These are phyloP conservation scores for Harpalus rubripes DNA, from an alignment of 2,888 invertebrate species.

Conservation along the genomic window DNA sequence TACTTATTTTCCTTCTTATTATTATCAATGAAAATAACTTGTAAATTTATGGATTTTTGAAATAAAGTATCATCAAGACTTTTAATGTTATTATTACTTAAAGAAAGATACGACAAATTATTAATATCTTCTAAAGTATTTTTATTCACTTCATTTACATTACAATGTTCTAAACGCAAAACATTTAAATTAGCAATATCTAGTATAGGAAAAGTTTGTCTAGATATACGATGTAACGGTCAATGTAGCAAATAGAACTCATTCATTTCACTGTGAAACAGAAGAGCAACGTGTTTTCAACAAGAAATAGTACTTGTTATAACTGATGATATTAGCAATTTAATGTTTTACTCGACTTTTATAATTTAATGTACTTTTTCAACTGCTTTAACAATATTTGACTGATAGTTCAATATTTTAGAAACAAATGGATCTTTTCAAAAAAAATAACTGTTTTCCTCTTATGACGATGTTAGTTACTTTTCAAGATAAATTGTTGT, in stretches of 20 bases:
- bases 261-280: background rate
- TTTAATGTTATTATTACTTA: background rate
- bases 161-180: conserved; percentile 10
- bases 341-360: background rate
- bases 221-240: background rate
- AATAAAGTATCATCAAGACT: background rate
- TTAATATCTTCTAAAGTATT: background rate
- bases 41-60: background rate
- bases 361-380: too few relatives aligned
- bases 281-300: background rate
- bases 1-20: conserved; percentile 6
- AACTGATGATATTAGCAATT: background rate
- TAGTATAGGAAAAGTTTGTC: background rate
- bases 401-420: too few relatives aligned
- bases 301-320: background rate
- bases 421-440: too few relatives aligned
- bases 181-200: background rate
- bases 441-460: too few relatives aligned
- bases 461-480: too few relatives aligned
- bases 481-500: too few relatives aligned
- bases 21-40: background rate
- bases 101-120: background rate
- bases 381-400: too few relatives aligned
- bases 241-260: background rate
- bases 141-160: conserved; percentile 1